Base-by-base conservation (phyloP, 2,888 invertebrate genomes). In the Xanthorhoe spadicearia region DNA sequence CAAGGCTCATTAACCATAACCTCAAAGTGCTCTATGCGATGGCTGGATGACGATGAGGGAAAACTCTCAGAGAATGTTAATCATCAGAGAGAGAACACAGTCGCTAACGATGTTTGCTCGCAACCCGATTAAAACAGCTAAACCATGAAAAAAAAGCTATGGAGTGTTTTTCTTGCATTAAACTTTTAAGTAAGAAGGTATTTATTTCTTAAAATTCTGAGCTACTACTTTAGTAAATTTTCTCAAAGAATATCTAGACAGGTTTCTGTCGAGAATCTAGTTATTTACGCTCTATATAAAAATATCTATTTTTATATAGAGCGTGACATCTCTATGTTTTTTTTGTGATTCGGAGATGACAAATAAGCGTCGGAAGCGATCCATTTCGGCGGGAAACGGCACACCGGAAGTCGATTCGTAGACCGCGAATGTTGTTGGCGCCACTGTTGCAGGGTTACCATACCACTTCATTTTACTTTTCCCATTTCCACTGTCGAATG, bases 371-470 rank as follows among this genome's bases (percentile, higher is more conserved):
- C 91, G 93, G 93, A 93, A 93, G 86, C 85, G 88, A 93, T 93
- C 93, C 93, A 93, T 93, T 93, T 91, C 80, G 83, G 83, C 88
- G 90, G 92, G 91, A 93, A 93, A 89, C 89, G 86, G 85, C 82
- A 77, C 84, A 78, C 92, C 86, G 93, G 93, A 93, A 93, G 89
- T 89, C 83, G 89, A 90, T 91, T 86, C 92, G 87, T 81, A 87
- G 86, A 91, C 92, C 91, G 88, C 92, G 90, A 93, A 92, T 88
- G 87, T 85, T 82, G 84, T 78, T 76, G 82, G 91, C 92, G 92
- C 92, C 92, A 88, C 77, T 72, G 81, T 80, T 78, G 77, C 71
- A 75, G 66, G 78, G 66, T 73, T 74, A 74, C 74, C 71, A 75
- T 74, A 74, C 74, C 71, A 75, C 76, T 63, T 74, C 70, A 65